phyloP scores from a whole-genome alignment of 2,797 vertebrate species.

The Chloroceryle amazona region DNA sequence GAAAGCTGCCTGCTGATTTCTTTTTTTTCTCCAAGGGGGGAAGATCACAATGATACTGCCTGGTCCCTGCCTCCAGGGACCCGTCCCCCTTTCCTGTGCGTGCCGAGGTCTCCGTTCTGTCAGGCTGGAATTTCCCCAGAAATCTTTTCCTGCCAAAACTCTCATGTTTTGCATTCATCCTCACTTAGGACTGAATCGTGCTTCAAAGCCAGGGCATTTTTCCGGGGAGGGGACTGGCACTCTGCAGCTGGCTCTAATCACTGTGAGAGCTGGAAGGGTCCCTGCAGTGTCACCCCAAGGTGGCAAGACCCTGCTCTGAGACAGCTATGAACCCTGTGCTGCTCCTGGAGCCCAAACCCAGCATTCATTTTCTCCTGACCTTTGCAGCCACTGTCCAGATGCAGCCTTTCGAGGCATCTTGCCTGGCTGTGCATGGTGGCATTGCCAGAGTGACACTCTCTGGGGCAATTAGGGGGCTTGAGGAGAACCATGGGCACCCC shows the following conservation, averaged over 20 bases:
- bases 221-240: neutral
- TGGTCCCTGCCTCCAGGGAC: neutral
- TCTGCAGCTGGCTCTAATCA: neutral
- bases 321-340: neutral
- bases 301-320: neutral
- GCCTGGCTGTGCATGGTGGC: neutral
- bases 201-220: neutral
- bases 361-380: neutral
- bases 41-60: neutral
- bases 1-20: neutral
- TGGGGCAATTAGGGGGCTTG: neutral
- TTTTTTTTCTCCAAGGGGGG: neutral
- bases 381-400: neutral
- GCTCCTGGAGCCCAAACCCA: neutral
- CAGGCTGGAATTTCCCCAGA: neutral
- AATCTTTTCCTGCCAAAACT: neutral
- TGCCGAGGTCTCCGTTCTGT: neutral
- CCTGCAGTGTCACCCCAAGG: accelerated
- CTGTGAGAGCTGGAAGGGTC: neutral
- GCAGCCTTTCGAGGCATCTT: neutral
- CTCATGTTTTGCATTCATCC: neutral
- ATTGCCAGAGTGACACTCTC: accelerated
- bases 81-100: accelerated
- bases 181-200: neutral
- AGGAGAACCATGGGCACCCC: neutral